These are phyloP conservation scores for Falcaria lacertinaria DNA, from an alignment of 2,888 invertebrate genomes.

Conservation along the genomic window DNA sequence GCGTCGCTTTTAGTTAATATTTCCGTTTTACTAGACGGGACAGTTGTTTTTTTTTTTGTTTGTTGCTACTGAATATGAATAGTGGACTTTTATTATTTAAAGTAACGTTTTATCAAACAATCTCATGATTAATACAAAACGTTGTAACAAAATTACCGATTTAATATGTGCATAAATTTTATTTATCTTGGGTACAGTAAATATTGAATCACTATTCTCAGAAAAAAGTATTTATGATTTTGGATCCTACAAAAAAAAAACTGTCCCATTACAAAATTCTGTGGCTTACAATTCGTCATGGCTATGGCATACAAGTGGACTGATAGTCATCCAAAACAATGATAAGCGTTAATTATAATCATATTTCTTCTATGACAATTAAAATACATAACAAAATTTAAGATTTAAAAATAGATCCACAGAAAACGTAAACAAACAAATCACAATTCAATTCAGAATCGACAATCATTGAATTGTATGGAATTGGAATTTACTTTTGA, in stretches of 20 bases:
- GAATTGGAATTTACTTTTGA: slow-evolving; percentile 34
- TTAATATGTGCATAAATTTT: background rate
- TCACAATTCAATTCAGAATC: background rate
- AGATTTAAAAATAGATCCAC: too few species aligned
- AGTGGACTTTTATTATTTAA: slow-evolving; percentile 16
- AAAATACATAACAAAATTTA: too few species aligned
- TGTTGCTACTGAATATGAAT: slow-evolving; percentile 17
- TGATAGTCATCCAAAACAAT: too few species aligned
- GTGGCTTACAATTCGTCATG: too few species aligned
- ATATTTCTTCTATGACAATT: too few species aligned
- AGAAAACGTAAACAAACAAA: background rate
- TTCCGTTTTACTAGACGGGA: slow-evolving; percentile 24
- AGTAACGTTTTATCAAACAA: slow-evolving; percentile 1
- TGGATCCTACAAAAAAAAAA: too few species aligned
- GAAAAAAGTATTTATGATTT: too few species aligned
- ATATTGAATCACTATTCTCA: too few species aligned
- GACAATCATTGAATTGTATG: slow-evolving; percentile 3
- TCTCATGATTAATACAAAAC: background rate
- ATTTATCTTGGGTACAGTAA: too few species aligned
- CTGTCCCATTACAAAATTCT: too few species aligned
- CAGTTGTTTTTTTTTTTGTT: slow-evolving; percentile 31
- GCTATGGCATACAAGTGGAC: too few species aligned
- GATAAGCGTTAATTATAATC: too few species aligned
- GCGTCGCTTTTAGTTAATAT: slow-evolving; percentile 25
- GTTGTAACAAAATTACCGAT: background rate